These are phyloP conservation scores for Gymnocypris eckloni DNA, from an alignment of 2,797 vertebrate genomes.

Conservation along the genomic window DNA sequence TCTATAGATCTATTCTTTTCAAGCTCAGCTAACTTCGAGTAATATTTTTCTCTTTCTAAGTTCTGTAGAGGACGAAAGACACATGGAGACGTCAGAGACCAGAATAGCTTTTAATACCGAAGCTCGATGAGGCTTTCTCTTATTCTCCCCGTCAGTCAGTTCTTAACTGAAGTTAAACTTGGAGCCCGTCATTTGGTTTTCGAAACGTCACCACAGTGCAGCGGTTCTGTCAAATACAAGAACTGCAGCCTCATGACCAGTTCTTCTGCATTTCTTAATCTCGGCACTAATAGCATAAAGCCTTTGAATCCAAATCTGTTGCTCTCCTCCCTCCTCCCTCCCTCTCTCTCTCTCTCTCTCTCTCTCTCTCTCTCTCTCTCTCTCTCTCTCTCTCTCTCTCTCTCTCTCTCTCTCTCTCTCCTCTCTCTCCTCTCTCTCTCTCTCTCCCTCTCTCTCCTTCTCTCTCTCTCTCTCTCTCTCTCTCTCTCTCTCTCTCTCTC, in stretches of 20 bases:
- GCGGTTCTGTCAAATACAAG: slow-evolving; percentile 30
- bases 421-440: not conserved
- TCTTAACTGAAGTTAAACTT: slow-evolving; percentile 25
- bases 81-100: slow-evolving; percentile 11
- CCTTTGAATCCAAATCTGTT: slow-evolving; percentile 70
- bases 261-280: slow-evolving; percentile 67
- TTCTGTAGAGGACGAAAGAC: slow-evolving; percentile 26
- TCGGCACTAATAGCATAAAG: slow-evolving; percentile 72
- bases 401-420: not conserved
- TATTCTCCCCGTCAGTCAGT: slow-evolving; percentile 19
- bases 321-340: too few relatives aligned
- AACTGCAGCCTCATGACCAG: slow-evolving; percentile 59
- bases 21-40: not conserved
- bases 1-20: not conserved
- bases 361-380: not conserved
- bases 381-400: not conserved
- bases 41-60: slow-evolving; percentile 9
- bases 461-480: not conserved
- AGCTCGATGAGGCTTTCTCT: slow-evolving; percentile 3
- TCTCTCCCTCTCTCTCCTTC: not conserved
- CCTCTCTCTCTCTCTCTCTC: not conserved
- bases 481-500: not conserved
- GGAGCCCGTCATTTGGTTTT: not conserved
- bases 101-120: slow-evolving; percentile 49
- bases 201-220: not conserved